Conservation (phyloP, 2,797 vertebrate species). For the Tauraco hartlaubi region DNA sequence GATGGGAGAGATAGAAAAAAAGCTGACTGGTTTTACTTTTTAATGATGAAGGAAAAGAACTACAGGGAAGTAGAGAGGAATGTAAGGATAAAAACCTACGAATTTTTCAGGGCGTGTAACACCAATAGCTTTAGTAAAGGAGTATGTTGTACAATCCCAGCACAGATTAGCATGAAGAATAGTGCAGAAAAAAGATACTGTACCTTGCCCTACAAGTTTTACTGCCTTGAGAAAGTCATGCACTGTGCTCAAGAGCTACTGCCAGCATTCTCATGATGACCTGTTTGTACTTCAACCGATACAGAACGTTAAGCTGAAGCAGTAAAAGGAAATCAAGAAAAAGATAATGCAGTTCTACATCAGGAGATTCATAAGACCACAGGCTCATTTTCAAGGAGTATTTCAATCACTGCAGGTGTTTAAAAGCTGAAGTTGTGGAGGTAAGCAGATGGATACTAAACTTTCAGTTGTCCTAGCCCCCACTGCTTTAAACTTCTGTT, state of each 20-base stretch:
- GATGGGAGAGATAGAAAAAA: not conserved
- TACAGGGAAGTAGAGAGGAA: not conserved
- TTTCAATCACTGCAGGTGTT: not conserved
- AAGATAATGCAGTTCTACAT: not conserved
- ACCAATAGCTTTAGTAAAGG: not conserved
- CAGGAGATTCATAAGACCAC: not conserved
- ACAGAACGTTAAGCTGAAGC: slow-evolving; percentile 8
- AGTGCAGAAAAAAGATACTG: not conserved
- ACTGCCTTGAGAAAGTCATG: slow-evolving; percentile 18
- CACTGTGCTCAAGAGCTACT: slow-evolving; percentile 12
- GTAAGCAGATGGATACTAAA: not conserved
- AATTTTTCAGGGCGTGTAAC: not conserved
- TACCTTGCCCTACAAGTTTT: not conserved
- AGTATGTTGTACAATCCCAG: not conserved
- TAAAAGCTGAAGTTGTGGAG: not conserved
- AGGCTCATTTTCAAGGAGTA: not conserved
- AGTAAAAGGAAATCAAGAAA: slow-evolving; percentile 34
- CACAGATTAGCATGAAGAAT: slow-evolving; percentile 23
- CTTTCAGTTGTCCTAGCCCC: not conserved
- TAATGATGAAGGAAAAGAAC: slow-evolving; percentile 1
- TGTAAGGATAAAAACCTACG: not conserved
- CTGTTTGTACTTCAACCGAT: slow-evolving; percentile 11
- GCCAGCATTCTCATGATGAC: not conserved
- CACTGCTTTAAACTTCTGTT: not conserved
- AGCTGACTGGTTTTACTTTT: slow-evolving; percentile 6